phyloP scores from a whole-genome alignment of 2,888 invertebrate species.

The Euclidia mi region DNA sequence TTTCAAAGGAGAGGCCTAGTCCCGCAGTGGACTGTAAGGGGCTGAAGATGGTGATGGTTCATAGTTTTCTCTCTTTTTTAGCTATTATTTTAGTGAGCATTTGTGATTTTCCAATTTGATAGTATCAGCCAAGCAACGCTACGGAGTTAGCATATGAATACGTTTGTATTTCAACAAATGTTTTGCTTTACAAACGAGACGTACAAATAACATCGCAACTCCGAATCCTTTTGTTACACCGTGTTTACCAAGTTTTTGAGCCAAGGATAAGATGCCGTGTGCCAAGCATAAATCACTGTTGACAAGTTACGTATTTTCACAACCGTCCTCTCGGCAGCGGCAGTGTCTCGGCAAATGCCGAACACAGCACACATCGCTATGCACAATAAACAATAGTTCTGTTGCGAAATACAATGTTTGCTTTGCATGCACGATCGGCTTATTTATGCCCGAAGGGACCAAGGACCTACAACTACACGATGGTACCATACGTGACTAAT shows the following conservation, averaged over 20 bases:
- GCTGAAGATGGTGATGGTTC: no score
- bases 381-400: slow-evolving; percentile 75
- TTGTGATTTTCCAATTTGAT: neutral
- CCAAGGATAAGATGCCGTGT: slow-evolving; percentile 63
- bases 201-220: slow-evolving; percentile 52
- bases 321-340: slow-evolving; percentile 60
- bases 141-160: slow-evolving; percentile 19
- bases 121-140: slow-evolving; percentile 24
- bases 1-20: no score
- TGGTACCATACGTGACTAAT: slow-evolving; percentile 52
- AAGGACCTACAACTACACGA: slow-evolving; percentile 61
- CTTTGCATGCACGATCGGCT: slow-evolving; percentile 69
- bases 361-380: slow-evolving; percentile 56
- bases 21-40: no score
- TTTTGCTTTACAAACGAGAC: slow-evolving; percentile 51
- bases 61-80: no score
- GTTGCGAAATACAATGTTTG: slow-evolving; percentile 67
- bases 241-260: slow-evolving; percentile 61
- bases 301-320: slow-evolving; percentile 70
- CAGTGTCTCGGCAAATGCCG: slow-evolving; percentile 53
- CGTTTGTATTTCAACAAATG: slow-evolving; percentile 50
- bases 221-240: slow-evolving; percentile 53
- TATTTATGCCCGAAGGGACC: slow-evolving; percentile 71
- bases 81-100: no score
- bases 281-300: slow-evolving; percentile 64